Evolutionary conservation across 1,140 invertebrate species (phyloP).

Genomic region (Heliconius hewitsoni): DNA sequence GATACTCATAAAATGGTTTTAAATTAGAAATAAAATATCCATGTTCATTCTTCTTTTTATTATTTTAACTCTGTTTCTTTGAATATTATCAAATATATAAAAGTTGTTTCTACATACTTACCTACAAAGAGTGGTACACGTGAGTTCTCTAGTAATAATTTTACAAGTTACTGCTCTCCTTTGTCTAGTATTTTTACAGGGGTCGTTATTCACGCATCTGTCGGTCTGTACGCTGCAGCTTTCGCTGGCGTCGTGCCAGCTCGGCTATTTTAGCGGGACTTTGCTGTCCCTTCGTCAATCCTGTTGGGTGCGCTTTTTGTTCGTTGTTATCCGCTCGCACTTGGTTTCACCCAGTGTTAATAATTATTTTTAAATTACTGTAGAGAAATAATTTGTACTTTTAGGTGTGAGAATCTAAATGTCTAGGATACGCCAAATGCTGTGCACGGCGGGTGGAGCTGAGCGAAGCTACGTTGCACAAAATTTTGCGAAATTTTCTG

Average conservation of each 20-base stretch:
- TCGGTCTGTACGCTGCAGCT: conserved; percentile 12
- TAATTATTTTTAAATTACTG: not conserved
- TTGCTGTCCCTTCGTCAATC: conserved; percentile 27
- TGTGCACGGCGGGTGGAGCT: no score
- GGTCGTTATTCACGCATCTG: conserved; percentile 18
- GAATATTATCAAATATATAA: not conserved
- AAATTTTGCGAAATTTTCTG: no score
- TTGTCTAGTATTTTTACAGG: conserved; percentile 23
- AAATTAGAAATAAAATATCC: not conserved
- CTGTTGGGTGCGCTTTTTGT: conserved; percentile 10
- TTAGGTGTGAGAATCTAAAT: no score
- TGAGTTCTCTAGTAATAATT: not conserved
- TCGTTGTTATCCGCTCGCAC: not conserved
- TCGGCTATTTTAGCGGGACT: conserved; percentile 33
- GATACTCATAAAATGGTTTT: no score
- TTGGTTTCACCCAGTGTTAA: not conserved
- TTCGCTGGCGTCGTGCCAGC: conserved; percentile 30
- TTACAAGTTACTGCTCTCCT: not conserved
- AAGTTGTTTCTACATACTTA: not conserved
- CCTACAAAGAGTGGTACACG: not conserved
- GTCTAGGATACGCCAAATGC: no score
- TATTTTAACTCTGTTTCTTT: not conserved
- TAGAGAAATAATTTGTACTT: no score
- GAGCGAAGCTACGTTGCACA: no score
- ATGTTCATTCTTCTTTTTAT: not conserved